Conservation (phyloP, 2,113 vertebrate species). For the Anseranas semipalmata region DNA sequence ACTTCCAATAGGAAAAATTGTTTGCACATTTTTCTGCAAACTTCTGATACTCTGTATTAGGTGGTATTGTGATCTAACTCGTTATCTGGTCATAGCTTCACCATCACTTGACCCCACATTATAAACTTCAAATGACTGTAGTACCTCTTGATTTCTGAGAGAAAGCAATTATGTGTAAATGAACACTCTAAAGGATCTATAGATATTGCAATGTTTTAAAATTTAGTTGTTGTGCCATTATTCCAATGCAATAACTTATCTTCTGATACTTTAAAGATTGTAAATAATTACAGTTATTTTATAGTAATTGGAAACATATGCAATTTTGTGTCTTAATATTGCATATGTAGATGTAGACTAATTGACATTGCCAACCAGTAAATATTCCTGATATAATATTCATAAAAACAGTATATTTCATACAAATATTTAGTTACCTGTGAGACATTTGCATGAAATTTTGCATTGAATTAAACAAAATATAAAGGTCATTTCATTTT, state of each 20-base stretch:
- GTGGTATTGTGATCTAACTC: background rate
- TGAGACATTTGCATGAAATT: slow-evolving; percentile 24
- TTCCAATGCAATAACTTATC: background rate
- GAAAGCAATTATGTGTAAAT: background rate
- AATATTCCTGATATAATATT: slow-evolving; percentile 25
- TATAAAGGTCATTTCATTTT: background rate
- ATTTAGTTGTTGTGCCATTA: background rate
- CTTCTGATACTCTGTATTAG: background rate
- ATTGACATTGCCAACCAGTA: slow-evolving; percentile 55
- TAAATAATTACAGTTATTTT: slow-evolving; percentile 35
- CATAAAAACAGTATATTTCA: slow-evolving; percentile 7
- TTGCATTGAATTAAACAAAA: background rate
- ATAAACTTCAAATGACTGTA: background rate
- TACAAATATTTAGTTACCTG: background rate
- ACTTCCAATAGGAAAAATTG: background rate
- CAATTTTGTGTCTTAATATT: slow-evolving; percentile 45
- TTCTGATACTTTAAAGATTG: slow-evolving; percentile 17
- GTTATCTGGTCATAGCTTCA: background rate
- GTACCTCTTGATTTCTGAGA: background rate
- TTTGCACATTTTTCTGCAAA: background rate
- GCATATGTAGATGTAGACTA: slow-evolving; percentile 49
- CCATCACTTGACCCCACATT: background rate
- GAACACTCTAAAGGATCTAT: background rate
- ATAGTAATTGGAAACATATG: slow-evolving; percentile 22
- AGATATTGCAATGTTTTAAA: background rate